Percentiles rank a stretch among this genome's conserved stretches.
Evolutionary conservation across 2,888 invertebrate species (phyloP).

Genomic region (Argyresthia albistria): DNA sequence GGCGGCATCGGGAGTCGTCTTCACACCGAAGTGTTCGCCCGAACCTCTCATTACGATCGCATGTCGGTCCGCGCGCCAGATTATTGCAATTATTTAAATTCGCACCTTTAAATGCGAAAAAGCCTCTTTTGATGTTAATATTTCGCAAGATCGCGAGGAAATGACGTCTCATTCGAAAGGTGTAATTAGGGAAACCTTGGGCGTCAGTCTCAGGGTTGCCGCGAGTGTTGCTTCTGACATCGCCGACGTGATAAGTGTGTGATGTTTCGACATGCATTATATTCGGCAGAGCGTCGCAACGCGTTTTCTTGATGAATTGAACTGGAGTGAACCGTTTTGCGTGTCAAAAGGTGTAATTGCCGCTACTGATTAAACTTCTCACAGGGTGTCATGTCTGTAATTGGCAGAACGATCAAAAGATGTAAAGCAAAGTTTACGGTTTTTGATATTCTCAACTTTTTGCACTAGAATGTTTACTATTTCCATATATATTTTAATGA

Average conservation of each 20-base stretch:
- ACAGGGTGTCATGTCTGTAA: too few relatives aligned
- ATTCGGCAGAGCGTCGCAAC: neutral
- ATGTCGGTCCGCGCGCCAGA: conserved; percentile 57
- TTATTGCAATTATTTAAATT: conserved; percentile 74
- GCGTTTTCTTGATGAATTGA: neutral
- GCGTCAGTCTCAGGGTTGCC: conserved; percentile 45
- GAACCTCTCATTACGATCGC: conserved; percentile 62
- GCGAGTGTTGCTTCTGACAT: conserved; percentile 35
- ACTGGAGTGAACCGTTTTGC: neutral
- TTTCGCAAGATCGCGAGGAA: conserved; percentile 63
- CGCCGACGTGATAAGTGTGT: conserved; percentile 48
- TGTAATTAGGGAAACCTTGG: conserved; percentile 67
- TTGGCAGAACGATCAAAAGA: too few relatives aligned
- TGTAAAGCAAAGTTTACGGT: too few relatives aligned
- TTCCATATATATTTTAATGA: too few relatives aligned
- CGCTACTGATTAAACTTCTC: too few relatives aligned
- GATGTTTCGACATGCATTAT: conserved; percentile 45
- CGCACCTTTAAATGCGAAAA: conserved; percentile 67
- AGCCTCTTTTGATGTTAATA: conserved; percentile 64
- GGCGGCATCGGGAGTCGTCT: conserved; percentile 27
- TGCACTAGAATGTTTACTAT: too few relatives aligned
- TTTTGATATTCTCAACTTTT: too few relatives aligned
- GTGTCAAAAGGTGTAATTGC: neutral
- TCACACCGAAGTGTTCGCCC: conserved; percentile 22
- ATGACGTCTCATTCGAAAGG: conserved; percentile 71